phyloP scores from a whole-genome alignment of 2,113 vertebrate genomes.

The Myodes glareolus region DNA sequence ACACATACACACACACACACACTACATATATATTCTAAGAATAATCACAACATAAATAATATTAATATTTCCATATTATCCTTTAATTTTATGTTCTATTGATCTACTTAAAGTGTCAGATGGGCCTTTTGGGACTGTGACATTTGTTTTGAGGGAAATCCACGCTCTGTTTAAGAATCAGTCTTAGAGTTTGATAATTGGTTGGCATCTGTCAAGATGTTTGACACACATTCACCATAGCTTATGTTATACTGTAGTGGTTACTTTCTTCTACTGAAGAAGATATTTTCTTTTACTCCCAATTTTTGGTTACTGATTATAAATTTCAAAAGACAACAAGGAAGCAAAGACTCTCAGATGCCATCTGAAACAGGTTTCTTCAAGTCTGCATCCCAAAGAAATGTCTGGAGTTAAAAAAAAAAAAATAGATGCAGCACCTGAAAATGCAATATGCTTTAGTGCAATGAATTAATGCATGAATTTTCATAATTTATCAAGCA shows the following conservation, averaged over 20 bases:
- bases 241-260: not conserved
- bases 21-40: not conserved
- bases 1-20: not conserved
- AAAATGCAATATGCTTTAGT: not conserved
- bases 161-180: not conserved
- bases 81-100: not conserved
- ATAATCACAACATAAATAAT: not conserved
- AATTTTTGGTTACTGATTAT: not conserved
- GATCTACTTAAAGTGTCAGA: not conserved
- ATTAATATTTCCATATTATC: not conserved
- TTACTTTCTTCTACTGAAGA: slow-evolving; percentile 9
- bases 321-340: not conserved
- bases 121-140: not conserved
- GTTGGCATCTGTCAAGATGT: not conserved
- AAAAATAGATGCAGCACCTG: not conserved
- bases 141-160: not conserved
- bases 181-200: not conserved
- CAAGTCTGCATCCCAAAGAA: not conserved
- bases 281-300: not conserved
- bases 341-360: not conserved
- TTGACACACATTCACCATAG: not conserved
- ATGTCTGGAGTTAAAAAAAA: not conserved
- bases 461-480: not conserved
- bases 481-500: not conserved
- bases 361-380: not conserved